These are phyloP conservation scores for Aethina tumida DNA, from an alignment of 1,140 invertebrate species.

Conservation along the genomic window DNA sequence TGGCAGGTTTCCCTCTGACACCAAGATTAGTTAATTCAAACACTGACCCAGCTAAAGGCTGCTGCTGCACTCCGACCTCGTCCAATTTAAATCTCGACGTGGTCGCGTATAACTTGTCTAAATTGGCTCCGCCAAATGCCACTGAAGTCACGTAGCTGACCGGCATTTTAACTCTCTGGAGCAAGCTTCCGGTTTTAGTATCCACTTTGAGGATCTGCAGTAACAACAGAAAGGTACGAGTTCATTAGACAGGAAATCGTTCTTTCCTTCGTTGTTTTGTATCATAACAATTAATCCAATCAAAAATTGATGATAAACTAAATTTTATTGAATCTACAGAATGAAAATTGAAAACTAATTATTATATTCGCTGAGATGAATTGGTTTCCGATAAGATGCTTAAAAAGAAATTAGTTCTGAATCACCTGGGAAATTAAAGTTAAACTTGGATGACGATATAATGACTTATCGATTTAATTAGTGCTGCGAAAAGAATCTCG, in stretches of 20 bases:
- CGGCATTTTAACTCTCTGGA: constrained; percentile 50
- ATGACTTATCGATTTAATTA: too few species aligned
- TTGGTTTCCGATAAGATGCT: too few species aligned
- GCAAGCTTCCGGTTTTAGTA: constrained; percentile 38
- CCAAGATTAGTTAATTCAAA: constrained; percentile 59
- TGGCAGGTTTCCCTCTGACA: constrained; percentile 43
- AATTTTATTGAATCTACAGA: background rate
- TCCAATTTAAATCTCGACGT: constrained; percentile 42
- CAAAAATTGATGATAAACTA: background rate
- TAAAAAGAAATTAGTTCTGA: too few species aligned
- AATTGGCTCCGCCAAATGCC: constrained; percentile 62
- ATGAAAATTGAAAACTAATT: background rate
- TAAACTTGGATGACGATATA: too few species aligned
- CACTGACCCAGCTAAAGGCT: constrained; percentile 56
- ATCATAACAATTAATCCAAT: background rate
- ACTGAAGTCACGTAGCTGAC: constrained; percentile 62
- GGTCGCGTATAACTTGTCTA: constrained; percentile 66
- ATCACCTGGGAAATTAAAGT: too few species aligned
- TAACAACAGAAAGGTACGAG: background rate
- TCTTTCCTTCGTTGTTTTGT: background rate
- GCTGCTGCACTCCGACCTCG: constrained; percentile 42
- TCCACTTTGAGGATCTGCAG: constrained; percentile 41
- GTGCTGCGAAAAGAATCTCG: too few species aligned
- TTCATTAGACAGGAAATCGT: background rate
- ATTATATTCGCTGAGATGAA: background rate